Conservation (phyloP, 2,113 vertebrate genomes). For the Azemiops feae region DNA sequence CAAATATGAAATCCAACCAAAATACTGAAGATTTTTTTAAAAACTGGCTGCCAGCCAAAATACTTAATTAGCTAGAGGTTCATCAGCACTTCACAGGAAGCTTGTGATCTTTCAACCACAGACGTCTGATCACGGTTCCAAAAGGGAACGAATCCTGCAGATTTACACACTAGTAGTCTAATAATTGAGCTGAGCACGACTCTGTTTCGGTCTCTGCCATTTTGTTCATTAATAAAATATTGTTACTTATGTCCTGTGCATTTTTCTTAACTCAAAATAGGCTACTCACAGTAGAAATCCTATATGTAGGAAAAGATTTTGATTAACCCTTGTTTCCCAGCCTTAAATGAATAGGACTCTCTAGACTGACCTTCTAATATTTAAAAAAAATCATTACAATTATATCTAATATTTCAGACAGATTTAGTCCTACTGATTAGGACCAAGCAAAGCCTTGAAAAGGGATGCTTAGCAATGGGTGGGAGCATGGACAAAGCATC, state of each 20-base stretch:
- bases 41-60: constrained; percentile 10
- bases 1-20: constrained; percentile 3
- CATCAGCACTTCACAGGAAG: not conserved
- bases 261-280: not conserved
- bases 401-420: not conserved
- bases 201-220: not conserved
- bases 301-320: not conserved
- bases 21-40: not conserved
- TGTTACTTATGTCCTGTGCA: not conserved
- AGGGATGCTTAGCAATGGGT: not conserved
- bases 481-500: not conserved
- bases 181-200: not conserved
- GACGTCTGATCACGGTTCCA: not conserved
- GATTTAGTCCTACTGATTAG: not conserved
- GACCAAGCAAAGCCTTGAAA: not conserved
- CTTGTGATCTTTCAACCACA: not conserved
- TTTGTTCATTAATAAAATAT: not conserved
- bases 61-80: constrained; percentile 8
- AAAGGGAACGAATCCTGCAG: not conserved
- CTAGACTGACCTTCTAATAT: not conserved
- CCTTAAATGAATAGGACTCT: not conserved
- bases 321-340: not conserved
- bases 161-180: not conserved
- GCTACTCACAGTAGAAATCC: not conserved
- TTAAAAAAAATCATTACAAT: not conserved